Base-by-base conservation (phyloP, 2,888 invertebrate genomes). In the Eupeodes latifasciatus region DNA sequence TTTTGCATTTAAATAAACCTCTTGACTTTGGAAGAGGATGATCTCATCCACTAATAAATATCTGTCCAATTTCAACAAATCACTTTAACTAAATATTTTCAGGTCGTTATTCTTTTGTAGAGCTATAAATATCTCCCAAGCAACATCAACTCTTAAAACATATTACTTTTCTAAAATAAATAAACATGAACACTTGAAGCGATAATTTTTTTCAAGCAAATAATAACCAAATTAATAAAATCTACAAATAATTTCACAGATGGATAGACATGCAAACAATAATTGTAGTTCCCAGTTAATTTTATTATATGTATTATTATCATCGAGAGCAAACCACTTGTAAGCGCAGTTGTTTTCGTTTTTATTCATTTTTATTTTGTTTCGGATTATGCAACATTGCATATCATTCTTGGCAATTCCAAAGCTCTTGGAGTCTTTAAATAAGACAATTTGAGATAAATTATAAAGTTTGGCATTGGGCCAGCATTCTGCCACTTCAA, bases 381-480 rank as follows among this genome's bases (percentile, higher is more conserved):
- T 27, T 19, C 47, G 34, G 16, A 69, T 71, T 55, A 69, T 57
- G 72, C 57, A 44, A 67, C 51, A 67, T 27, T 27, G 2, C 27
- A 34, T 12, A 44, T 44, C 9, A 40, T 71, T 71, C 36, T 51
- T 34, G 53, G 10, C 34, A n/a, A 19, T 67, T 10, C 16, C n/a
- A 40, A 53, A 69, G 40, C 69, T 40, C 0, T 4, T 4, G 5
- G 14, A 40, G 64, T 67, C n/a, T 40, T 71, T 11, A 44, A 59
- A 59, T 34, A 72, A 27, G 27, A 47, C 59, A 40, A 44, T 47
- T 44, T 9, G 7, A 71, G 72, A 81, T 71, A 51, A 76, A 66
- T 66, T 77, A 77, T 81, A 40, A 59, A 75, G 59, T 61, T 83
- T 83, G 87, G 87, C 80, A 34, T 61, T 59, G 49, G n/a, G 80